Evolutionary conservation across 2,797 vertebrate genomes (phyloP), one percentile per base, ranked within the genome.

Genomic region (Heliangelus exortis): DNA sequence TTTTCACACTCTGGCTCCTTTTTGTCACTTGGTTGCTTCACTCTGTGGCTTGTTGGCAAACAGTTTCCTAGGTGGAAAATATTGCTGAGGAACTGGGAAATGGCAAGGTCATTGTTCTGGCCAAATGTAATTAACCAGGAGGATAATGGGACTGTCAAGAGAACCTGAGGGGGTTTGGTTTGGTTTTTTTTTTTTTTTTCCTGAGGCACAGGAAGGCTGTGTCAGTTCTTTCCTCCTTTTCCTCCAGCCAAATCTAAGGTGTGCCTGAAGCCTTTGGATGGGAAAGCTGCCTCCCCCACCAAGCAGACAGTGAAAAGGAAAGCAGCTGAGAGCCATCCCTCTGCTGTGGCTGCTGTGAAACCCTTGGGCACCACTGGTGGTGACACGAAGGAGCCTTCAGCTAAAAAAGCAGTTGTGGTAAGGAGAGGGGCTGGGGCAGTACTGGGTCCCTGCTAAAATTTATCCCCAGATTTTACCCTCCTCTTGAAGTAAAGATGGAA

Each of bases 321-420:
- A 87, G 96, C 96, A 4, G 66, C 92, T 0, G 98, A 98, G 75
- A 84, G 84, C 2, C 94, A 93, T n/a, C 95, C 97, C 6, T 98
- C 98, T 25, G 98, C 98, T 1, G 97, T 99, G 9, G 99, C 98
- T 18, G 99, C 98, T 10, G 99, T 99, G 55, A 99, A 98, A 93
- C 99, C 99, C 1, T 95, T 99, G 34, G 98, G 96, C 85, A 90
- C 97, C 48, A 16, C 96, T 41, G 45, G 78, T 19, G 63, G 81
- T 6, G 74, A 92, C 18, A 92, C 50, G 3, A 79, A 93, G 90
- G 97, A 98, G 22, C 92, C 87, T 9, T 23, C 95, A 12, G 53
- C 96, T 84, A 97, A 95, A 48, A 97, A 81, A 74, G 92, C 91
- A 33, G 88, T 83, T 58, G n/a, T 93, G 97, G 99, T 99, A 78